Base-by-base conservation (phyloP, 2,888 invertebrate species). In the Eledone cirrhosa region DNA sequence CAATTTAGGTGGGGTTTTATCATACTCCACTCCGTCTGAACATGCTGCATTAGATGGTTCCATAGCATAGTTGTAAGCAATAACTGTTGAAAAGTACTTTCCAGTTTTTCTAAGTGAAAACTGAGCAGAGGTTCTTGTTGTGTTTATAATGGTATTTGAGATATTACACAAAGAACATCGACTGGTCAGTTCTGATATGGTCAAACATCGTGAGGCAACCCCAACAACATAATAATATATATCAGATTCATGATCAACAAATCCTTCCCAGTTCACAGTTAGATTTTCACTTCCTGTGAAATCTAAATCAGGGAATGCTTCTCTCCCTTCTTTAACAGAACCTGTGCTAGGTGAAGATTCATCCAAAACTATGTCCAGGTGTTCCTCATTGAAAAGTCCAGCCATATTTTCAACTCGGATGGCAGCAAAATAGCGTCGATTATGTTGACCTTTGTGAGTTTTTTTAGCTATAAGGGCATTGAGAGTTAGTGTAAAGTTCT, bases 211-310 rank as follows among this genome's bases (percentile, higher is more conserved):
- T 22, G 78, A 72, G 13, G 82, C 79, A 19, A 84, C 16, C 1
- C 78, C 83, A 1, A 84, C 69, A 19, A n/a, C 24, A 41, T 78
- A 78, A 29, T 81, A 74, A 77, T 84, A 86, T 14, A 86, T 83
- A 3, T 83, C 84, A 79, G 85, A 85, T 77, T 86, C 86, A 41
- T 86, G 85, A 41, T 86, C 86, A 31, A 85, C 81, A 78, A 86
- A 86, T 5, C 84, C 86, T 41, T 81, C 78, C 85, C 84, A 85
- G 67, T 79, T 77, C 16, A 83, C 79, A 8, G 76, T 79, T 8
- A 85, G 41, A 2, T 65, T 27, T 7, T 78, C 74, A 8, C 77
- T 79, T 77, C 82, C 81, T 19, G 83, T 83, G 77, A 82, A 86
- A 75, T 85, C 86, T 33, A 85, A 82, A 72, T 86, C 86, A 1